These are phyloP conservation scores for Cardiocondyla obscurior DNA, from an alignment of 1,140 invertebrate genomes.

Conservation along the genomic window DNA sequence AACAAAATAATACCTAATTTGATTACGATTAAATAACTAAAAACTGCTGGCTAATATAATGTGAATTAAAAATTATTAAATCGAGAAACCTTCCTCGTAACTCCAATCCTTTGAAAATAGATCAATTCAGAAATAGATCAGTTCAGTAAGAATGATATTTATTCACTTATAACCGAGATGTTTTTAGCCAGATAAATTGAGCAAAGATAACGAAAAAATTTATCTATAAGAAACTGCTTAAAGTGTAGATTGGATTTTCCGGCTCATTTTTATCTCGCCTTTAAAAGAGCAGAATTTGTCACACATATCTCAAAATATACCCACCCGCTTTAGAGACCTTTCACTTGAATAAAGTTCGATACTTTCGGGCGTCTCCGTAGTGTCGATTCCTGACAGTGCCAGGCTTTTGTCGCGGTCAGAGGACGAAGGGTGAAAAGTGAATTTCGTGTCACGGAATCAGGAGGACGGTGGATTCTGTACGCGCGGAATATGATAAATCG, in stretches of 20 bases:
- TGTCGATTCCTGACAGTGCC: background rate
- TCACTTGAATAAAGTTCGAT: background rate
- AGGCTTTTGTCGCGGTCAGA: background rate
- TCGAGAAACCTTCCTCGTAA: background rate
- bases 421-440: background rate
- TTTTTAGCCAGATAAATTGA: background rate
- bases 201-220: background rate
- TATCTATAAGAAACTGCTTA: background rate
- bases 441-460: slow-evolving; percentile 29
- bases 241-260: background rate
- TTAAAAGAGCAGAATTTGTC: background rate
- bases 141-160: background rate
- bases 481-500: slow-evolving; percentile 50
- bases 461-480: slow-evolving; percentile 24
- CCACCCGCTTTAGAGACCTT: background rate
- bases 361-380: background rate
- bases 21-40: too few species aligned
- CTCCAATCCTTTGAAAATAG: background rate
- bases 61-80: too few species aligned
- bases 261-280: background rate
- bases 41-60: too few species aligned
- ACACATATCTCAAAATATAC: background rate
- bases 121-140: background rate
- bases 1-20: too few species aligned
- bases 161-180: background rate